phyloP scores from a whole-genome alignment of 1,140 invertebrate genomes.

The Drosophila bocqueti region DNA sequence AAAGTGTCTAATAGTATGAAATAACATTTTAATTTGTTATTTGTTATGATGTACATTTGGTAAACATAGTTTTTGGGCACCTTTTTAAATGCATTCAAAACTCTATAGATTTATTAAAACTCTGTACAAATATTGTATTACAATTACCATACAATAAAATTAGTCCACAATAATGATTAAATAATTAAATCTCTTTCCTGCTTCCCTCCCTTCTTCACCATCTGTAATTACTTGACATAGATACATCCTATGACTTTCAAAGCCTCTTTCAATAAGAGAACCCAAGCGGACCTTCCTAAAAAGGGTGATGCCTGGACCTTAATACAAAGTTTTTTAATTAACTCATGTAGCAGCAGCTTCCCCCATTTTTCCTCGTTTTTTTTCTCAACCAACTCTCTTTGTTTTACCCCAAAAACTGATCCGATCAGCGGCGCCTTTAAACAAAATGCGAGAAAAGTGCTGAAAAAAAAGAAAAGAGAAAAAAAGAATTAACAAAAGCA shows the following conservation, averaged over 20 bases:
- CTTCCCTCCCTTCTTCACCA: background rate
- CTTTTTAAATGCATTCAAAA: background rate
- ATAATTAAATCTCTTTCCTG: background rate
- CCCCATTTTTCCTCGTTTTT: background rate
- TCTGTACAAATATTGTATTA: background rate
- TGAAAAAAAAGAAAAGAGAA: background rate
- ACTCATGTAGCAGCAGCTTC: constrained; percentile 54
- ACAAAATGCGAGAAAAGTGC: constrained; percentile 26
- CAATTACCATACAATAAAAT: background rate
- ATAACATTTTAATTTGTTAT: background rate
- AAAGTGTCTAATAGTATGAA: background rate
- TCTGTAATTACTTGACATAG: constrained; percentile 13
- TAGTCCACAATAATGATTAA: background rate
- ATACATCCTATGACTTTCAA: constrained; percentile 12
- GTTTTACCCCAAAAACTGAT: constrained; percentile 56
- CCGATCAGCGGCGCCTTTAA: constrained; percentile 54
- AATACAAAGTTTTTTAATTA: constrained; percentile 77
- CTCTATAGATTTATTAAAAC: background rate
- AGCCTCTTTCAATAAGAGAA: constrained; percentile 1
- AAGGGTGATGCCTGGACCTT: constrained; percentile 29
- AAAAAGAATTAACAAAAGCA: constrained; percentile 47
- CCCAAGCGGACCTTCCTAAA: background rate
- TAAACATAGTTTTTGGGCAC: background rate
- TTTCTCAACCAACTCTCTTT: constrained; percentile 12
- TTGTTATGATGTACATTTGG: background rate